Evolutionary conservation across 2,797 vertebrate species (phyloP), one percentile per base, ranked within the genome.

Genomic region (Xenops minutus): DNA sequence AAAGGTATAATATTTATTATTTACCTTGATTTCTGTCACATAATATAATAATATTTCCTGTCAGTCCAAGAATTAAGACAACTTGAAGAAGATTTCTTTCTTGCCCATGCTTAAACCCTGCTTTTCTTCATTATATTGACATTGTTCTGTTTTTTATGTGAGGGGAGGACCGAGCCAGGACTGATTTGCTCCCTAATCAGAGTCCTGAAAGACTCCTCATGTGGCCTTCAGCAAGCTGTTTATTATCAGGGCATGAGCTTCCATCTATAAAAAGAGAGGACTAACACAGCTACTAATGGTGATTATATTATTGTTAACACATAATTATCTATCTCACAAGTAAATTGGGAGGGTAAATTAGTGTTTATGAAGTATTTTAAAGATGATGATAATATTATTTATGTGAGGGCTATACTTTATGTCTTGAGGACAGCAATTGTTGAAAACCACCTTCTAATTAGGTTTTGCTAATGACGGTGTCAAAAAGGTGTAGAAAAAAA

Each of bases 361-460:
- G 66, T 75, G 73, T 93, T 97, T 96, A 88, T 81, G 48, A 88
- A 91, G 82, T 83, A 80, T 92, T 91, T 89, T 91, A 85, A 92
- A 91, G 81, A 93, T 59, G 22, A 48, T 69, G 8, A 52, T 76
- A 61, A 36, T 85, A 72, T 89, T 88, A 93, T 81, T 92, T 92
- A 89, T 63, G 17, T 34, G 55, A 92, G 67, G 79, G 55, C 48
- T 93, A n/a, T 75, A 85, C 48, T 92, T 91, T 59, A 76, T 63
- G 32, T 81, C 69, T 59, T 7, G 46, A 94, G 77, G 80, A 85
- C 49, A 95, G 75, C 52, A 75, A 1, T 82, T 87, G 74, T 90
- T 82, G 84, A 89, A 93, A 94, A 80, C 19, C 63, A 85, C 52
- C 41, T 79, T 91, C 71, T 91, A 92, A 96, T 97, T 92, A 93